These are phyloP conservation scores for Heliconius charithonia DNA, from an alignment of 2,888 invertebrate genomes.

Conservation along the genomic window DNA sequence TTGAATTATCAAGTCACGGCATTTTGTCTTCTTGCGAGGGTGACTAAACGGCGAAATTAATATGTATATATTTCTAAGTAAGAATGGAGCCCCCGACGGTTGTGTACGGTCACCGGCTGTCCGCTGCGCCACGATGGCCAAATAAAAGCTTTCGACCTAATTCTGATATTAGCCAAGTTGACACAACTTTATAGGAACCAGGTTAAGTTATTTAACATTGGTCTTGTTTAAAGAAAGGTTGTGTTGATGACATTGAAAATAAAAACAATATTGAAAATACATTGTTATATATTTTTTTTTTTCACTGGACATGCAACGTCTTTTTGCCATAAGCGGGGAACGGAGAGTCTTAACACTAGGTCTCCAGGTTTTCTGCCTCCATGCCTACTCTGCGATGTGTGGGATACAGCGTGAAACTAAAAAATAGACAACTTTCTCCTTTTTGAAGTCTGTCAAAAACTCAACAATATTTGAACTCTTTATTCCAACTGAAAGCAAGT, in stretches of 20 bases:
- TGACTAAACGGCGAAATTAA: background rate
- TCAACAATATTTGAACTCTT: background rate
- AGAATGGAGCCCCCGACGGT: background rate
- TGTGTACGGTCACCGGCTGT: background rate
- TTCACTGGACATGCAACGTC: background rate
- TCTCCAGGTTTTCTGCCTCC: no score
- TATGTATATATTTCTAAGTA: background rate
- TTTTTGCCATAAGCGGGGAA: background rate
- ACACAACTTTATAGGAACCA: conserved; percentile 12
- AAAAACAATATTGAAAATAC: background rate
- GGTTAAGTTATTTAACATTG: conserved; percentile 15
- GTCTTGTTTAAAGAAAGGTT: background rate
- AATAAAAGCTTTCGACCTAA: conserved; percentile 12
- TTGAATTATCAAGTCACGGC: no score
- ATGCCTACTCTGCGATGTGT: background rate
- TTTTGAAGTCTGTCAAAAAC: background rate
- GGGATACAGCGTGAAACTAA: no score
- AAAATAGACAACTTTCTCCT: background rate
- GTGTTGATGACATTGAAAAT: background rate
- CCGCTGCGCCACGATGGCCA: background rate
- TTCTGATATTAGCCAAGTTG: conserved; percentile 11
- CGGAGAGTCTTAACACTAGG: background rate
- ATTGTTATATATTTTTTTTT: no score
- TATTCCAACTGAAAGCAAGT: background rate
- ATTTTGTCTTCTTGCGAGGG: background rate